Conservation (phyloP, 1,140 invertebrate species). For the Leptopilina clavipes region DNA sequence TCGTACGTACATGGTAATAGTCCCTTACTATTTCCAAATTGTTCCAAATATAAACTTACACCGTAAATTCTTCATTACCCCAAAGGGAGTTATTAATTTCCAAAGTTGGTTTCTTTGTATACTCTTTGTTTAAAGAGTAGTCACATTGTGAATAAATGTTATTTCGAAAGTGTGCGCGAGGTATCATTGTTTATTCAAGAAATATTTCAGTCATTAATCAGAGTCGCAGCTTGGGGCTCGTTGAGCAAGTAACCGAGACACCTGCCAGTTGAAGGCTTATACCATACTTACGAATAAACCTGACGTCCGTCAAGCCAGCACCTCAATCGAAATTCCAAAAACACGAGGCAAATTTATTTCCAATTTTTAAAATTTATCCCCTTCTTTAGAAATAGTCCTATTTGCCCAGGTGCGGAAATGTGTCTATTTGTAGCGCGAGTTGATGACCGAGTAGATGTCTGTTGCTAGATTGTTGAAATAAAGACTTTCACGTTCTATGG, state of each 20-base stretch:
- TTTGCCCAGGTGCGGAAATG: constrained; percentile 36
- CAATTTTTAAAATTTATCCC: too few species aligned
- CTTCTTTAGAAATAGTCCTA: too few species aligned
- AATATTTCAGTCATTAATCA: constrained; percentile 73
- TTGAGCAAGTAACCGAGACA: constrained; percentile 49
- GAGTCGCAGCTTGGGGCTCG: constrained; percentile 55
- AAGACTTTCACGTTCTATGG: constrained; percentile 53
- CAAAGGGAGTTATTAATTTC: too few species aligned
- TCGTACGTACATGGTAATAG: too few species aligned
- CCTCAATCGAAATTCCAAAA: too few species aligned
- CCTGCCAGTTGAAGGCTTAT: constrained; percentile 54
- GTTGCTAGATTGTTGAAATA: constrained; percentile 45
- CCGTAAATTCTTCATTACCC: too few species aligned
- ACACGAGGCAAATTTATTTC: too few species aligned
- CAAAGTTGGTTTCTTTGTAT: too few species aligned
- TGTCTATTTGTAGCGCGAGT: constrained; percentile 60
- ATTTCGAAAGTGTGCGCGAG: constrained; percentile 40
- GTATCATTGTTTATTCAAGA: constrained; percentile 71
- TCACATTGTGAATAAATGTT: not conserved
- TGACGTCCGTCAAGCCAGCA: too few species aligned
- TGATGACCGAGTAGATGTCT: constrained; percentile 65
- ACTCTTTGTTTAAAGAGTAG: too few species aligned
- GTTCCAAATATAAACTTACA: too few species aligned
- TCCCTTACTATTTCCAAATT: too few species aligned
- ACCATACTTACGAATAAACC: constrained; percentile 39